Conservation (phyloP, 2,113 vertebrate species). For the Caranx ignobilis region DNA sequence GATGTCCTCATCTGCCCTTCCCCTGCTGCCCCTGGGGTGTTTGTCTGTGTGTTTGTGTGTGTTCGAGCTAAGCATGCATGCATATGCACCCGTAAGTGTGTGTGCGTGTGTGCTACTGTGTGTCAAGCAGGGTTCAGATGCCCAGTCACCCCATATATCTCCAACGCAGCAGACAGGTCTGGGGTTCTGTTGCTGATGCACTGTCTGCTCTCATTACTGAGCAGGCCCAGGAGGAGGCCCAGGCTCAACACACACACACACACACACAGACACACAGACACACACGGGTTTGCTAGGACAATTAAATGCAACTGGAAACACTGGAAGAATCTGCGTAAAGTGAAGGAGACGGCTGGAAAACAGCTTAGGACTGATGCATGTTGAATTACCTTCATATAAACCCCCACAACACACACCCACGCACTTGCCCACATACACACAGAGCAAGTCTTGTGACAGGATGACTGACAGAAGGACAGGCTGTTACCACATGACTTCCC, state of each 20-base stretch:
- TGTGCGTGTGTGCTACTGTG: constrained; percentile 28
- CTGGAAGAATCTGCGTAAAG: constrained; percentile 71
- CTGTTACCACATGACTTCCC: constrained; percentile 75
- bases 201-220: constrained; percentile 78
- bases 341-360: constrained; percentile 66
- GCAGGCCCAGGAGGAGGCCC: constrained; percentile 73
- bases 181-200: constrained; percentile 76
- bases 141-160: constrained; percentile 72
- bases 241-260: constrained; percentile 47
- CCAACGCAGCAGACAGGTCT: constrained; percentile 73
- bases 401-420: constrained; percentile 5
- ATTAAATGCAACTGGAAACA: constrained; percentile 72
- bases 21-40: constrained; percentile 40
- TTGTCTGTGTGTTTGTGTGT: constrained; percentile 32
- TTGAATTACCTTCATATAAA: constrained; percentile 42
- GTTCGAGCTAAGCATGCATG: constrained; percentile 14
- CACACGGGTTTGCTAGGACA: constrained; percentile 44
- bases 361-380: constrained; percentile 35
- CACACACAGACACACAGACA: constrained; percentile 30
- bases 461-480: constrained; percentile 76
- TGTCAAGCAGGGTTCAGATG: constrained; percentile 69
- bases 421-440: not conserved
- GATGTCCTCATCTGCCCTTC: constrained; percentile 70
- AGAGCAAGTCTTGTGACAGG: constrained; percentile 76
- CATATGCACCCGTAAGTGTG: constrained; percentile 5